Percentiles rank a stretch among this genome's conserved stretches.
Conservation (phyloP, 2,888 invertebrate species). For the Erebia epiphron region DNA sequence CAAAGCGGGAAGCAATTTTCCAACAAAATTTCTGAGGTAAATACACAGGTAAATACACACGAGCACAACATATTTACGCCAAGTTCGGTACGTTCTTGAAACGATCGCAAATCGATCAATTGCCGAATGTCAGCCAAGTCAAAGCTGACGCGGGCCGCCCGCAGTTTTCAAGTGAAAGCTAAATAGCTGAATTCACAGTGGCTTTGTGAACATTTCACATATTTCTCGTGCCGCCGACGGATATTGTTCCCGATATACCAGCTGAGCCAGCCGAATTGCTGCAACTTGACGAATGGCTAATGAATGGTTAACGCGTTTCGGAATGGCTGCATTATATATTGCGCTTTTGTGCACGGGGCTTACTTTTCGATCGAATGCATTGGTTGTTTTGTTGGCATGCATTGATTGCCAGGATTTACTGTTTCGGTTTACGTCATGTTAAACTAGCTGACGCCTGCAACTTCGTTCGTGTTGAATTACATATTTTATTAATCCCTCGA, state of each 20-base stretch:
- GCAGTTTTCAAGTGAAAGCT: constrained; percentile 39
- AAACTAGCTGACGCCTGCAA: too few relatives aligned
- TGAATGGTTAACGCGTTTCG: constrained; percentile 39
- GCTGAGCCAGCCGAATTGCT: constrained; percentile 38
- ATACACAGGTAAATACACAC: constrained; percentile 3
- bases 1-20: too few relatives aligned
- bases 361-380: constrained; percentile 22
- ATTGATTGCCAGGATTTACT: constrained; percentile 8
- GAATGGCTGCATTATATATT: constrained; percentile 37
- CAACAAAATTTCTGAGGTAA: not conserved
- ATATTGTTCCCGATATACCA: constrained; percentile 39
- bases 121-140: constrained; percentile 29
- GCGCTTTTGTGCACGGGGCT: constrained; percentile 31
- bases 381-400: too few relatives aligned
- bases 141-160: constrained; percentile 28
- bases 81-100: not conserved
- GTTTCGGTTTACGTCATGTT: not conserved
- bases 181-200: constrained; percentile 39
- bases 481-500: too few relatives aligned
- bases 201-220: constrained; percentile 39
- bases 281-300: constrained; percentile 39
- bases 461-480: too few relatives aligned
- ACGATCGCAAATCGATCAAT: constrained; percentile 30
- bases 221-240: constrained; percentile 36
- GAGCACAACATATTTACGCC: not conserved